Evolutionary conservation across 2,113 vertebrate species (phyloP).

Genomic region (Stegastes partitus): DNA sequence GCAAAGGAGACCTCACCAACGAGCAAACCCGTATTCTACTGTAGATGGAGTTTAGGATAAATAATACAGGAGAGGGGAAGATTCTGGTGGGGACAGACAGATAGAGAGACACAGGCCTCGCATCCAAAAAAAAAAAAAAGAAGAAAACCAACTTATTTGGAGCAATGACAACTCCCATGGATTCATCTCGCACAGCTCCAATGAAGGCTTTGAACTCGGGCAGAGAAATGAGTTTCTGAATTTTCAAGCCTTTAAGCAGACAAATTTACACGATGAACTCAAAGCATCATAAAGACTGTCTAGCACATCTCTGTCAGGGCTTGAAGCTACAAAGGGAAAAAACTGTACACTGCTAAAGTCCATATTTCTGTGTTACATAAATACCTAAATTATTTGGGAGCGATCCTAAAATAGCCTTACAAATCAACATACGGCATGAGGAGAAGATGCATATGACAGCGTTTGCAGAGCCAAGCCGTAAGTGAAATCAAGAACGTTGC

Average conservation of each 20-base stretch:
- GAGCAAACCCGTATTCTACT: not conserved
- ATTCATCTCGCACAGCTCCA: conserved; percentile 43
- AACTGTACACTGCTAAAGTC: conserved; percentile 29
- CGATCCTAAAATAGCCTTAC: conserved; percentile 42
- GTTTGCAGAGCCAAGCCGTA: not conserved
- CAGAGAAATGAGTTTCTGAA: conserved; percentile 51
- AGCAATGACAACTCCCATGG: conserved; percentile 58
- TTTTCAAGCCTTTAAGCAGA: conserved; percentile 52
- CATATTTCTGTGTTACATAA: conserved; percentile 46
- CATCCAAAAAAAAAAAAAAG: conserved; percentile 9
- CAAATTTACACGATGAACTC: conserved; percentile 43
- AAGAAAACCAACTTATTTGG: conserved; percentile 32
- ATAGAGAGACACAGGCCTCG: conserved; percentile 15
- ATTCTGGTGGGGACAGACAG: conserved; percentile 10
- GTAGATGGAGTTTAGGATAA: conserved; percentile 8
- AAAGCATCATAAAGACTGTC: conserved; percentile 47
- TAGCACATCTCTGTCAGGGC: conserved; percentile 44
- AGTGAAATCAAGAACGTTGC: conserved; percentile 8
- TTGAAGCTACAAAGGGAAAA: conserved; percentile 47
- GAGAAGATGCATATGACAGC: conserved; percentile 3
- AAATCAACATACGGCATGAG: conserved; percentile 38
- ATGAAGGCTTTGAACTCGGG: conserved; percentile 54
- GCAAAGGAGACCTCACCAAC: conserved; percentile 1
- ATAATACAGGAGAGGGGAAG: conserved; percentile 11
- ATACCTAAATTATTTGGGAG: conserved; percentile 51